Conservation (phyloP, 37 sponge, comb jelly and placozoan genomes). For the Agelas oroides region DNA sequence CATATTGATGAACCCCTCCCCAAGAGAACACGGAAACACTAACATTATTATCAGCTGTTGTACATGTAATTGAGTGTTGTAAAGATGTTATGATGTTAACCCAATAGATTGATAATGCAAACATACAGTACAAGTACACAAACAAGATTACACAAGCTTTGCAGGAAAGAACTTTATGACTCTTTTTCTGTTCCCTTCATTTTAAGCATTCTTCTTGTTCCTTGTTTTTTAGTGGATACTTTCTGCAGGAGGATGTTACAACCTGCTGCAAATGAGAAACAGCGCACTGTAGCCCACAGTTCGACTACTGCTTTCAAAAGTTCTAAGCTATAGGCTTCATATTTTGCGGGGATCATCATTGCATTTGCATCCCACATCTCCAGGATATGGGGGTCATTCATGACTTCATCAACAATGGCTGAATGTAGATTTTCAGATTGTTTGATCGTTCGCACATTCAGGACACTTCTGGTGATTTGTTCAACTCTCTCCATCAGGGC, state of each 20-base stretch:
- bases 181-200: constrained; percentile 1
- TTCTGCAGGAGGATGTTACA: constrained; percentile 2
- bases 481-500: too few relatives aligned
- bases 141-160: background rate
- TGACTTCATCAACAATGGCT: too few relatives aligned
- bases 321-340: background rate
- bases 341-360: too few relatives aligned
- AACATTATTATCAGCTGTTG: background rate
- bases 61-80: too few relatives aligned
- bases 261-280: constrained; percentile 18
- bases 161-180: background rate
- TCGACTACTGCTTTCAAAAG: constrained; percentile 9
- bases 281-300: constrained; percentile 31
- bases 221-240: background rate
- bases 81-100: too few relatives aligned
- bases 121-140: background rate
- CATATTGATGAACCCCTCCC: background rate
- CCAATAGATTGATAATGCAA: background rate
- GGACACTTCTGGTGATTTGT: too few relatives aligned
- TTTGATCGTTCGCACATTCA: background rate
- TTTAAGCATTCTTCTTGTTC: constrained; percentile 32
- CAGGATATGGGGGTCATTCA: background rate
- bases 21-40: background rate
- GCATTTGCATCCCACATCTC: background rate
- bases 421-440: too few relatives aligned